A percentile compares a stretch with the other conserved stretches of the same genome.
Conservation (phyloP, 2,888 invertebrate species). For the Dastarcus helophoroides region DNA sequence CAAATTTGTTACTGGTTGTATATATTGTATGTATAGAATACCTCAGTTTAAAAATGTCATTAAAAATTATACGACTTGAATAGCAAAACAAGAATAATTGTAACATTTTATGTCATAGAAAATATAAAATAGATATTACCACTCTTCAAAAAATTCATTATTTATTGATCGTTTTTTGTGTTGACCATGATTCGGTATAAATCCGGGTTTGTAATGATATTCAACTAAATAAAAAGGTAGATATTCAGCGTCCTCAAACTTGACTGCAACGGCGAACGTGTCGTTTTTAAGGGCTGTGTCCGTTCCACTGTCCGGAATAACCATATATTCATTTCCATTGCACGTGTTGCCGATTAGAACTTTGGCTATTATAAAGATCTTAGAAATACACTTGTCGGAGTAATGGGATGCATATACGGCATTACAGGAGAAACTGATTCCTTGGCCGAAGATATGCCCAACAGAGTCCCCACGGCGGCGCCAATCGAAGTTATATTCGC, state of each 20-base stretch:
- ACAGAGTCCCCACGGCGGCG: neutral
- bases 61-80: too few species aligned
- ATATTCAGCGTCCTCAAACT: neutral
- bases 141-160: too few species aligned
- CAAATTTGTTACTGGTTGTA: too few species aligned
- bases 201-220: conserved; percentile 1
- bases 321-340: neutral
- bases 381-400: neutral
- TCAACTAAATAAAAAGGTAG: neutral
- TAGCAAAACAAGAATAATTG: too few species aligned
- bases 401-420: neutral
- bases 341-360: neutral
- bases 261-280: neutral
- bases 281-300: conserved; percentile 1
- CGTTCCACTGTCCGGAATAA: neutral
- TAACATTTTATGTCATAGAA: too few species aligned
- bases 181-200: too few species aligned
- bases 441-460: neutral
- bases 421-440: conserved; percentile 1
- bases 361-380: neutral
- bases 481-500: conserved; percentile 1
- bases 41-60: too few species aligned
- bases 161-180: too few species aligned
- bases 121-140: too few species aligned
- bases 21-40: too few species aligned